Evolutionary conservation across 2,113 vertebrate genomes (phyloP).

Genomic region (Campylomormyrus tamandua): DNA sequence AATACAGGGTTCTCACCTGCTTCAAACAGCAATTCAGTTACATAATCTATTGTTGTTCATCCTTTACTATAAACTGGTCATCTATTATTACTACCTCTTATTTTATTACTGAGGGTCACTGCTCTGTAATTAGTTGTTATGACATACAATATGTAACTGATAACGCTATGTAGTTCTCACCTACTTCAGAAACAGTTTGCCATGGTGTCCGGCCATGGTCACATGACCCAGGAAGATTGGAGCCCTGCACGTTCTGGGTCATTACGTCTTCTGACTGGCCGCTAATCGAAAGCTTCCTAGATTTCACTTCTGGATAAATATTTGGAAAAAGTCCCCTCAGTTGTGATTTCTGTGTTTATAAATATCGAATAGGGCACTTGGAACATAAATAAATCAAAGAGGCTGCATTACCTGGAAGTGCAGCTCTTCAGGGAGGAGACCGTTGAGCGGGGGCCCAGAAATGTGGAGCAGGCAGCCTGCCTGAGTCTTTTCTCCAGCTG

Average conservation of each 20-base stretch:
- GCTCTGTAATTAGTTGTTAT: neutral
- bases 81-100: neutral
- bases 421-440: neutral
- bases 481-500: neutral
- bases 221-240: neutral
- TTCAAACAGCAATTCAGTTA: neutral
- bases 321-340: neutral
- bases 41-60: neutral
- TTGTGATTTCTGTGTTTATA: constrained; percentile 10
- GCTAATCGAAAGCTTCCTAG: neutral
- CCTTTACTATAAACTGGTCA: neutral
- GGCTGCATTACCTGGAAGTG: neutral
- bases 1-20: neutral
- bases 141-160: neutral
- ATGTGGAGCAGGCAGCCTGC: neutral
- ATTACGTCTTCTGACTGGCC: neutral
- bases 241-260: neutral
- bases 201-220: neutral
- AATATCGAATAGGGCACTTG: neutral
- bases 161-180: neutral
- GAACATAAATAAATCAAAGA: neutral
- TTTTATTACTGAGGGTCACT: neutral
- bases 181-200: neutral
- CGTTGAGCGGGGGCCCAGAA: neutral
- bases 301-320: neutral